Conservation (phyloP, 2,113 vertebrate genomes). For the Crocuta crocuta region DNA sequence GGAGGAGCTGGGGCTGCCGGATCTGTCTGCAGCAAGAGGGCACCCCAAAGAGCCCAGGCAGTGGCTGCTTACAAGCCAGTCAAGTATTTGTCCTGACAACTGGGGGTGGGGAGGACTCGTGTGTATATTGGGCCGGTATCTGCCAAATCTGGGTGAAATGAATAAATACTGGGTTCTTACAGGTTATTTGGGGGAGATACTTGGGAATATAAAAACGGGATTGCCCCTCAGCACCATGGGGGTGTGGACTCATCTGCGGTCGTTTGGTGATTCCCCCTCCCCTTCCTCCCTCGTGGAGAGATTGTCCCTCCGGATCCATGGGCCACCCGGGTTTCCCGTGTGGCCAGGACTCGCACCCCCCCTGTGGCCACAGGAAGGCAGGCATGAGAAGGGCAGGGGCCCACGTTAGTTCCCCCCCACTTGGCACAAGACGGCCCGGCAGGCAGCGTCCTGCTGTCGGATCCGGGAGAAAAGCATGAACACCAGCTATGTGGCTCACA, state of each 20-base stretch:
- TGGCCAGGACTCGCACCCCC: neutral
- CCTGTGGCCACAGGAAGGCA: neutral
- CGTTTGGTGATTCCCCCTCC: neutral
- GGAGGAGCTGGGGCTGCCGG: neutral
- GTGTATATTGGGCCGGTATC: neutral
- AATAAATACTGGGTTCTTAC: neutral
- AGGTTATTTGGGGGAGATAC: neutral
- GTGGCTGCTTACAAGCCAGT: neutral
- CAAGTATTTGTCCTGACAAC: neutral
- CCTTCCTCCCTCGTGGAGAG: too few species aligned
- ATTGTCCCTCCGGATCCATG: too few species aligned
- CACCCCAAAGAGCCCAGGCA: neutral
- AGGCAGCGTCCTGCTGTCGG: neutral
- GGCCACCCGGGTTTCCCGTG: neutral
- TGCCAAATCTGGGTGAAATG: neutral
- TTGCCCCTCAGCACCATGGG: neutral
- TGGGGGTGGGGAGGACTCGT: neutral
- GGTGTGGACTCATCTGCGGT: neutral
- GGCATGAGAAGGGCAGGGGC: neutral
- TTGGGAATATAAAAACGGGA: neutral
- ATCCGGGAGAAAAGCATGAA: neutral
- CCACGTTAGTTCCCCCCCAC: neutral
- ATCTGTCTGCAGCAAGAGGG: neutral
- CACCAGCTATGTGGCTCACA: neutral
- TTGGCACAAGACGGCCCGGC: neutral